Evolutionary conservation across 1,140 invertebrate species (phyloP), one percentile per base, ranked within the genome.

Genomic region (Archivesica marissinica): DNA sequence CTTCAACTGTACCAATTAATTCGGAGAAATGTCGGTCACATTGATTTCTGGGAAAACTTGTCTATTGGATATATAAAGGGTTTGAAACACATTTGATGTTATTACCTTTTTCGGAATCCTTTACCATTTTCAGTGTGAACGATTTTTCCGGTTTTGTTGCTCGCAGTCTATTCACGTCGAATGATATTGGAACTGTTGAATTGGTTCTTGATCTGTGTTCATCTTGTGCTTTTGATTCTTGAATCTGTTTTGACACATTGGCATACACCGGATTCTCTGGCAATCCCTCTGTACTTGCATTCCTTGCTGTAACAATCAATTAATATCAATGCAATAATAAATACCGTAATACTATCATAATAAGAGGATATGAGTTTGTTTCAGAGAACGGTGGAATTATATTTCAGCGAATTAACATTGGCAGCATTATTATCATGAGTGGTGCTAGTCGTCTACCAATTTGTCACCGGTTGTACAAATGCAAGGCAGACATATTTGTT

Each of bases 71-170:
- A n/a, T n/a, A n/a, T n/a, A n/a, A n/a, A n/a, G n/a, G n/a, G n/a
- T n/a, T n/a, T n/a, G n/a, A n/a, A n/a, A n/a, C n/a, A n/a, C n/a
- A n/a, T n/a, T n/a, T n/a, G n/a, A n/a, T n/a, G n/a, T n/a, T n/a
- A n/a, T n/a, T 9, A 64, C 59, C 59, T 64, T 15, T 35, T 4
- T 64, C 30, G 1, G 68, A 3, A 28, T 72, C 50, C 25, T 47
- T 47, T 6, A 47, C 39, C 17, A 70, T 44, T 23, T 72, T 72
- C 7, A 72, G 6, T 28, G 28, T 25, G 7, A 52, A 47, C 17
- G 44, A 20, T 44, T 72, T 72, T 44, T 72, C 41, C 13, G 68
- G 68, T 72, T 72, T 72, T 2, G 68, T 47, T 72, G 50, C 50
- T 1, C 41, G 39, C 0, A 50, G 44, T 72, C 35, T 47, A 30